Evolutionary conservation across 2,888 invertebrate species (phyloP), one percentile per base, ranked within the genome.

Genomic region (Oligia fasciuncula): DNA sequence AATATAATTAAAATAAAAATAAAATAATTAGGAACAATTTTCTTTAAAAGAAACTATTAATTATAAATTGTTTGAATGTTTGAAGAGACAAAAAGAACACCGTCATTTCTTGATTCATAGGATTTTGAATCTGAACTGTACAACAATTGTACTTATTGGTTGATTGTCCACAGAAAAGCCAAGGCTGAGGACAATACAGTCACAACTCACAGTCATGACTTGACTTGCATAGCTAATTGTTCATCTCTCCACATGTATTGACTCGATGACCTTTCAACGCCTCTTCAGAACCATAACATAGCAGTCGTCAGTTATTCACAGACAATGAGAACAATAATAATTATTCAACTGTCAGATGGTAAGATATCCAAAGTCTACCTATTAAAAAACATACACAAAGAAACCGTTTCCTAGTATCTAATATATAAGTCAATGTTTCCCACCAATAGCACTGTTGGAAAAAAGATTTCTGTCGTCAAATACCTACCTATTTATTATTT

Each of bases 191-290:
- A 71, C 54, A 77, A 76, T 65, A 77, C 77, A 77, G 54, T 17
- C 35, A 60, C 17, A 63, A 77, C 46, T 17, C 35, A 60, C 17
- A 63, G 9, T 46, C 54, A 65, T 80, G 73, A 65, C 73, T 73
- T 80, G 73, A 65, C 73, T 73, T 73, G 54, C 72, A 71, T 72
- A 29, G n/a, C 35, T 54, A 57, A 80, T 23, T 46, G 35, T 54
- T 65, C n/a, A 77, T 46, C 43, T 35, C 35, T 57, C 35, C 35
- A 51, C 17, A 73, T n/a, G 14, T 29, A 51, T 77, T 66, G 46
- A n/a, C 35, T 35, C 14, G 11, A 77, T 77, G 35, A 35, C n/a
- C 13, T 77, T 35, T 77, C n/a, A 43, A 6, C 17, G 43, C 29
- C 29, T 43, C 40, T 17, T 11, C 23, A 54, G 43, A 65, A 35